Base-by-base conservation (phyloP, 2,797 vertebrate species). In the Podarcis lilfordi region DNA sequence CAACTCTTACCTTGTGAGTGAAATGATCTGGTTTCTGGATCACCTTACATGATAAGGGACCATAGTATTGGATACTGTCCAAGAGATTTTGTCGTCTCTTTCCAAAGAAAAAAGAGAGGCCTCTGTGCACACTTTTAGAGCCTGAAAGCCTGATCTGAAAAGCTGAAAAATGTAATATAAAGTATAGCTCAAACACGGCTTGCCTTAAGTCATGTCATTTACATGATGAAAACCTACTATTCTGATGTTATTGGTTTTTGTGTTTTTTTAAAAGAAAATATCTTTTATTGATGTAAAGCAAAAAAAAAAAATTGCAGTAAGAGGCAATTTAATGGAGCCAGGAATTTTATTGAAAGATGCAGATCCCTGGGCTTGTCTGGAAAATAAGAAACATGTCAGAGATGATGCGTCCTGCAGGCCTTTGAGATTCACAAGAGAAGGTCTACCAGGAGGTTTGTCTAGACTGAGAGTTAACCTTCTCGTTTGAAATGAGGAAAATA, bases 301-400 rank as follows among this genome's bases (percentile, higher is more conserved):
- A 55, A 15, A 55, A 55, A 4, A 50, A 50, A 55, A 55, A 55
- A 55, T 1, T 55, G 50, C 50, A 84, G 86, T 76, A 93, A 8
- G 78, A 93, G 89, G 90, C 89, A 95, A 93, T 92, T 90, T 93
- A 92, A 83, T 78, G 82, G 82, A 96, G 94, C 93, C 75, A 89
- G 91, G 87, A 94, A 95, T 96, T 95, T 96, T 94, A 93, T 3
- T 74, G 89, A 80, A 87, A 84, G 86, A 40, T 79, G 75, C 40
- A 84, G 92, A 90, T 95, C 91, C 95, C 72, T 84, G 92, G 94
- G 92, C 71, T 94, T 0, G 1, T 95, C 93, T 96, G 95, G 93
- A 94, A 96, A 96, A 96, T 93, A 77, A 95, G 92, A 96, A 95
- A 89, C 88, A 86, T 66, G 76, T 86, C 85, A 21, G 29, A 91